Evolutionary conservation across 2,797 vertebrate genomes (phyloP).

Genomic region (Chelon auratus): DNA sequence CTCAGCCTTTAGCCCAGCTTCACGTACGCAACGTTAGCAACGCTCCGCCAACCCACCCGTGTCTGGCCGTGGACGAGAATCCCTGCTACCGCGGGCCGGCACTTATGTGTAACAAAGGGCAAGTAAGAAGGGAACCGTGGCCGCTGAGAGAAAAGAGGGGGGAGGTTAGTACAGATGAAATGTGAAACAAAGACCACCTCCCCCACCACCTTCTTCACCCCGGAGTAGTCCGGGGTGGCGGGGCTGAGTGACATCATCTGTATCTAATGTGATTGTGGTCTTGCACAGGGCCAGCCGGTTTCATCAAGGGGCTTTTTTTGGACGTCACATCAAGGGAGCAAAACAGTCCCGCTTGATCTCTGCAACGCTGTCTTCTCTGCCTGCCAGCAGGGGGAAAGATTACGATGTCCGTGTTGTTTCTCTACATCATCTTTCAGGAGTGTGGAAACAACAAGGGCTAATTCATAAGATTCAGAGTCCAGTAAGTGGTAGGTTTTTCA

Average conservation of each 20-base stretch:
- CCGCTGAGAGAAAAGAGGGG: not conserved
- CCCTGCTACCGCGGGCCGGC: slow-evolving; percentile 34
- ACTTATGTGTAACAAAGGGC: slow-evolving; percentile 50
- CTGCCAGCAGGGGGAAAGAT: slow-evolving; percentile 17
- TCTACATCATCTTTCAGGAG: slow-evolving; percentile 39
- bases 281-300: slow-evolving; percentile 56
- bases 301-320: slow-evolving; percentile 77
- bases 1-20: slow-evolving; percentile 30
- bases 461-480: slow-evolving; percentile 25
- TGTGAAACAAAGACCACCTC: slow-evolving; percentile 77
- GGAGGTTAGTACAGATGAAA: slow-evolving; percentile 61
- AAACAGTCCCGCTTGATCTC: slow-evolving; percentile 68
- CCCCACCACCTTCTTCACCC: slow-evolving; percentile 52
- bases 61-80: slow-evolving; percentile 8
- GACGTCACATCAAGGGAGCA: slow-evolving; percentile 70
- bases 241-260: slow-evolving; percentile 79
- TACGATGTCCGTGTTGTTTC: slow-evolving; percentile 12
- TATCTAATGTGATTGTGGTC: slow-evolving; percentile 71
- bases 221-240: slow-evolving; percentile 61
- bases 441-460: slow-evolving; percentile 46
- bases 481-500: slow-evolving; percentile 11
- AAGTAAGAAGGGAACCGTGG: slow-evolving; percentile 16
- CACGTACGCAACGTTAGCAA: not conserved
- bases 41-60: slow-evolving; percentile 25
- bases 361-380: slow-evolving; percentile 4